Base-by-base conservation (phyloP, 2,888 invertebrate genomes). In the Minunthozetes semirufus region DNA sequence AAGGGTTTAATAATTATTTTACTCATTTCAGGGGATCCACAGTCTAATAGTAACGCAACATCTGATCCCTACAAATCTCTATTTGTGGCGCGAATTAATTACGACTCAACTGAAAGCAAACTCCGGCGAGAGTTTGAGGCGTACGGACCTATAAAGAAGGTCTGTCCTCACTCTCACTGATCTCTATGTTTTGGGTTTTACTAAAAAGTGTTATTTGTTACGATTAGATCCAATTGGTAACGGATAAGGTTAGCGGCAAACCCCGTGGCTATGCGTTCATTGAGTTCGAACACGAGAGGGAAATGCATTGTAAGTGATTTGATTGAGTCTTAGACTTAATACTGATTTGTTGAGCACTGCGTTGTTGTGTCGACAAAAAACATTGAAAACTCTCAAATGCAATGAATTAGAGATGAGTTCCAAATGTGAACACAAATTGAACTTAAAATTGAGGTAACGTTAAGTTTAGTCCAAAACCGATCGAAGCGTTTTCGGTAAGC, bases 241-340 rank as follows among this genome's bases (percentile, higher is more conserved):
- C 89, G 82, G 93, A 93, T 85, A 90, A 89, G 79, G 88, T 90
- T 78, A 90, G 88, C 82, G 91, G 90, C 80, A 99, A 98, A 85
- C 98, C 97, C 13, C 88, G 98, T 80, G 99, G 99, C 78, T 99
- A 98, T 86, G 98, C 98, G 66, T 99, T 99, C 88, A 96, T 99
- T 81, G 99, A 99, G 85, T 99, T 96, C 85, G 97, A 98, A 84
- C 95, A 97, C 84, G 98, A 98, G 85, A 86, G 96, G 78, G 99
- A 99, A 85, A 99, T 99, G 99, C 98, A 98, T 86, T 94, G 96
- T 96, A 88, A 93, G 95, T 94, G 76, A 70, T 70, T 63, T 46
- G 19, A 66, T 33, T 73, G 50, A 56, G 22, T 75, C 22, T 33
- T 33, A 63, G 63, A 25, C 38, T 63, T 63, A 61, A 17, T 42